Conservation (phyloP, 1,140 invertebrate genomes). For the Drosophila ogumai region DNA sequence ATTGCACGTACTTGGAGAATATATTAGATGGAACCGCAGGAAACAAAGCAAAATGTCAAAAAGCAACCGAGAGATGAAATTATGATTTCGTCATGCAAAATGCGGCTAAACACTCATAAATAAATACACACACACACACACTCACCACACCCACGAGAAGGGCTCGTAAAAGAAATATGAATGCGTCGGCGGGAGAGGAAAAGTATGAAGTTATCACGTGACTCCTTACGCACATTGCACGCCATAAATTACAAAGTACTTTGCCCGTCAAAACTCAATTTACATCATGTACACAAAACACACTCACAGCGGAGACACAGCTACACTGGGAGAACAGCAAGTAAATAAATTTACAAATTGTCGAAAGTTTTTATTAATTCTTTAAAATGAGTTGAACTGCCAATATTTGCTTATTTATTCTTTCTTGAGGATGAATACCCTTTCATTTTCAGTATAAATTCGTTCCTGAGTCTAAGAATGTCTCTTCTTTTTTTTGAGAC, state of each 20-base stretch:
- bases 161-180: constrained; percentile 55
- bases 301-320: constrained; percentile 14
- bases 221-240: constrained; percentile 82
- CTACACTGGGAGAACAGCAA: not conserved
- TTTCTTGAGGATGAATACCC: too few relatives aligned
- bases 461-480: not conserved
- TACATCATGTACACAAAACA: constrained; percentile 67
- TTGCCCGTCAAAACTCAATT: constrained; percentile 80
- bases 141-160: constrained; percentile 46
- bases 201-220: constrained; percentile 79
- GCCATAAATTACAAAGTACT: constrained; percentile 83
- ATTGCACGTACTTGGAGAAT: constrained; percentile 70
- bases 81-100: constrained; percentile 83
- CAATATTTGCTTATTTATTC: too few relatives aligned
- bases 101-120: constrained; percentile 75
- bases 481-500: not conserved
- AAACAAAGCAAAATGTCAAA: constrained; percentile 76
- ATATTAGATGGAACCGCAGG: constrained; percentile 52
- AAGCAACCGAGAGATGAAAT: constrained; percentile 60
- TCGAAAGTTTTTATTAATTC: not conserved
- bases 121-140: constrained; percentile 45
- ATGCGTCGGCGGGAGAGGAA: constrained; percentile 18
- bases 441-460: too few relatives aligned
- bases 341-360: not conserved
- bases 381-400: not conserved